Base-by-base conservation (phyloP, 2,888 invertebrate species). In the Drosophila peninsularis region DNA sequence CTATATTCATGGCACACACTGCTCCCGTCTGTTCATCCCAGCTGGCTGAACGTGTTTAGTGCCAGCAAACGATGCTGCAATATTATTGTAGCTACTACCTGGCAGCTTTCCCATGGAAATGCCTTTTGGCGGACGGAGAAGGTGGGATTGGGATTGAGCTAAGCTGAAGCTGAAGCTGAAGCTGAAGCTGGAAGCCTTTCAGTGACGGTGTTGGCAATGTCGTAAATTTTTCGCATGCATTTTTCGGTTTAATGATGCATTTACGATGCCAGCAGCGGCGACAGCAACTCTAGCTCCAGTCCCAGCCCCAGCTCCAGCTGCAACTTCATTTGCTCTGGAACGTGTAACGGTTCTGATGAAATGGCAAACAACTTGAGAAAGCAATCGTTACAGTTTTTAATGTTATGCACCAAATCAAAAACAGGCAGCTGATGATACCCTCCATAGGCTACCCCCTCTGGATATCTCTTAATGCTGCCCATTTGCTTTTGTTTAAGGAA, bases 211-310 rank as follows among this genome's bases (percentile, higher is more conserved):
- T 85, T 80, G 79, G 80, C 62, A 75, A 75, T 70, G 79, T 90
- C 90, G 82, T 90, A 90, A 90, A 90, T 80, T 86, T 80, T 81
- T 75, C 78, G 82, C 86, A 88, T 88, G 90, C 88, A 88, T 86
- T 90, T 89, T 89, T 84, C 78, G 75, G 80, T 86, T 89, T 90
- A 89, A 90, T 90, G 90, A 90, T 88, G 89, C 90, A 88, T 90
- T 90, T 90, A 89, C 89, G 90, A 90, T 82, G 78, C 78, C 73
- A 84, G 41, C 86, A 85, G 71, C 83, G 75, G 78, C 78, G 77
- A 68, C 88, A 75, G 73, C 80, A 56, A 9, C 11, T 9, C 37
- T 44, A 47, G 30, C 36, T 41, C n/a, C 53, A 44, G 13, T 34
- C 32, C 13, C 62, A 47, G n/a, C 39, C 34, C 24, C 39, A 21